Evolutionary conservation across 2,113 vertebrate species (phyloP).

Genomic region (Ptychochromis oligacanthus): DNA sequence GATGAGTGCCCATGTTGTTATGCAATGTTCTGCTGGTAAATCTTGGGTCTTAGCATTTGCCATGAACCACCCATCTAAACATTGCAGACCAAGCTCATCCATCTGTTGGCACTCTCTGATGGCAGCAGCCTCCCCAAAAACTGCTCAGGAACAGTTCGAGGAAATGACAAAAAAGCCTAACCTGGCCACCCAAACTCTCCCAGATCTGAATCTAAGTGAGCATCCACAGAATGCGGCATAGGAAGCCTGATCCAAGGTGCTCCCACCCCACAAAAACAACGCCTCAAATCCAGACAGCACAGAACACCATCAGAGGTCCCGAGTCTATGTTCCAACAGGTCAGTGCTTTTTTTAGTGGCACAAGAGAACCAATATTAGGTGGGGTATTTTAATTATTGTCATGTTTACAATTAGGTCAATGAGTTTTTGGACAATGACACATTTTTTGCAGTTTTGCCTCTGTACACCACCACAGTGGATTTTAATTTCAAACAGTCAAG

Average conservation of each 20-base stretch:
- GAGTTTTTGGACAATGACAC: neutral
- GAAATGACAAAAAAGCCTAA: neutral
- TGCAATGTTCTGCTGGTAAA: neutral
- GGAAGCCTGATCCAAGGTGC: neutral
- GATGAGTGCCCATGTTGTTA: neutral
- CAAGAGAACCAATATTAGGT: neutral
- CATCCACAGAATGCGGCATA: rapidly evolving
- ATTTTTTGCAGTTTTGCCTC: neutral
- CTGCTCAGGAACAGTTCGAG: neutral
- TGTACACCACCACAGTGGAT: neutral
- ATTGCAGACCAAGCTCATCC: neutral
- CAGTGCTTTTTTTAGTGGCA: no score
- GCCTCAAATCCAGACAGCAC: no score
- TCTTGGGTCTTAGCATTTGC: neutral
- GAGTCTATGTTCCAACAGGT: no score
- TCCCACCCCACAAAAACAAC: neutral
- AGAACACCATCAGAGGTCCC: no score
- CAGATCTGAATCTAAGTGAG: neutral
- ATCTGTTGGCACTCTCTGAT: neutral
- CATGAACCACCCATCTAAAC: neutral
- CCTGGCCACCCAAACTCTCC: neutral
- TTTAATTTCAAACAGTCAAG: neutral
- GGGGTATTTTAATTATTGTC: neutral
- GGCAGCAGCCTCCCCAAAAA: neutral
- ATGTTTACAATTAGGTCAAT: neutral